Conservation (phyloP, 1,140 invertebrate species). For the Philotrypesis tridentata region DNA sequence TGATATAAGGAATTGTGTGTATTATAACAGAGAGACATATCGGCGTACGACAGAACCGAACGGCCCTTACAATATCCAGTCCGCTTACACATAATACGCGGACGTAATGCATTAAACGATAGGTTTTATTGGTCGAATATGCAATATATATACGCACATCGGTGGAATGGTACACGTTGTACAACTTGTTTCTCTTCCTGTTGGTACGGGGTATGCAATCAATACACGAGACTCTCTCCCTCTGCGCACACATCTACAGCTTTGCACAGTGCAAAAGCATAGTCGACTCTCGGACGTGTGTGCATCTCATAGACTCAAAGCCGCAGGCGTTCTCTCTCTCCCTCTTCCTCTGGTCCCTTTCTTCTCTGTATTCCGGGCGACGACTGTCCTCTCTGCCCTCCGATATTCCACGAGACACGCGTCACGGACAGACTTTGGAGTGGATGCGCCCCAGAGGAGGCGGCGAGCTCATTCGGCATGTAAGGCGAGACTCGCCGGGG, state of each 20-base stretch:
- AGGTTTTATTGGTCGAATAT: no score
- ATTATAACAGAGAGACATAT: constrained; percentile 13
- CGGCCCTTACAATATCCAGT: neutral
- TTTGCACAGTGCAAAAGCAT: constrained; percentile 65
- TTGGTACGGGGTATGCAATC: constrained; percentile 57
- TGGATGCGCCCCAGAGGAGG: neutral
- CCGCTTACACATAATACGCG: neutral
- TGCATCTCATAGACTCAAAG: neutral
- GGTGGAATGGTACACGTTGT: constrained; percentile 67
- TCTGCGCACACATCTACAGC: constrained; percentile 65
- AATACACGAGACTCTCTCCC: constrained; percentile 40
- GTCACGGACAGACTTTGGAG: constrained; percentile 22
- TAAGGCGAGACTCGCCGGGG: constrained; percentile 29
- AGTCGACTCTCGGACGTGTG: neutral
- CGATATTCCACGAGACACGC: neutral
- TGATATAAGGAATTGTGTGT: constrained; percentile 24
- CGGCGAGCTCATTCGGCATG: constrained; percentile 30
- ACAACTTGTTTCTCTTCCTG: constrained; percentile 60
- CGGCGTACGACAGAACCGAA: neutral
- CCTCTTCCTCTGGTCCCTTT: constrained; percentile 8
- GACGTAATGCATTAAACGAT: no score
- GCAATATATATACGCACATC: constrained; percentile 60
- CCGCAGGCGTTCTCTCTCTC: neutral
- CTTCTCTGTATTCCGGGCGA: neutral
- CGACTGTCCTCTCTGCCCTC: neutral